Conservation (phyloP, 2,797 vertebrate genomes). For the Helostoma temminkii region DNA sequence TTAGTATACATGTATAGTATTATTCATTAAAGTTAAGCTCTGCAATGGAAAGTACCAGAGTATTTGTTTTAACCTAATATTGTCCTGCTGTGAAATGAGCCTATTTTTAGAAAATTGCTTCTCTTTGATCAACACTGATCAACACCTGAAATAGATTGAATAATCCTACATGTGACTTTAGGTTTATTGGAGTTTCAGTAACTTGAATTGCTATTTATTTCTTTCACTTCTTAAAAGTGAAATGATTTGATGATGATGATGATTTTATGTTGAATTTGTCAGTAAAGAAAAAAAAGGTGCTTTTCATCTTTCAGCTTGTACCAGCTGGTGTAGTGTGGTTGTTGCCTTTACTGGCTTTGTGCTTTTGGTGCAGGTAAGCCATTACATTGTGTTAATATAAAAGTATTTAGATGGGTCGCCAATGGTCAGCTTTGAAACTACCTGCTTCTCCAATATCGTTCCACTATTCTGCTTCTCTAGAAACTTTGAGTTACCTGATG, state of each 20-base stretch:
- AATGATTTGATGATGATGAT: no score
- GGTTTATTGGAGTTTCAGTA: no score
- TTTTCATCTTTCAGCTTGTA: not conserved
- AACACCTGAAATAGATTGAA: no score
- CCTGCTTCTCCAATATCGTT: not conserved
- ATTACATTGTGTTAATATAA: not conserved
- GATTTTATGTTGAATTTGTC: not conserved
- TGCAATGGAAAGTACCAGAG: not conserved
- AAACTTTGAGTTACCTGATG: not conserved
- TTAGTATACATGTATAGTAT: no score
- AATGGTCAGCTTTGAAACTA: not conserved
- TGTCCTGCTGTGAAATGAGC: not conserved
- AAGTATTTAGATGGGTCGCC: not conserved
- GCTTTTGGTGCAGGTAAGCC: not conserved
- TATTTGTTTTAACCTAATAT: not conserved
- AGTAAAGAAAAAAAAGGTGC: not conserved
- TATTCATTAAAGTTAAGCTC: not conserved
- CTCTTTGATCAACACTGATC: slow-evolving; percentile 15
- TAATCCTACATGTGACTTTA: not conserved
- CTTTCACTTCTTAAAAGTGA: no score
- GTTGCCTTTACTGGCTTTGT: not conserved
- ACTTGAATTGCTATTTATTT: no score
- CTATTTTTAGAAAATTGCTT: not conserved
- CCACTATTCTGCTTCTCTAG: not conserved
- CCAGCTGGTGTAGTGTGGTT: not conserved